Conservation (phyloP, 2,797 vertebrate genomes). For the Spea hammondii region DNA sequence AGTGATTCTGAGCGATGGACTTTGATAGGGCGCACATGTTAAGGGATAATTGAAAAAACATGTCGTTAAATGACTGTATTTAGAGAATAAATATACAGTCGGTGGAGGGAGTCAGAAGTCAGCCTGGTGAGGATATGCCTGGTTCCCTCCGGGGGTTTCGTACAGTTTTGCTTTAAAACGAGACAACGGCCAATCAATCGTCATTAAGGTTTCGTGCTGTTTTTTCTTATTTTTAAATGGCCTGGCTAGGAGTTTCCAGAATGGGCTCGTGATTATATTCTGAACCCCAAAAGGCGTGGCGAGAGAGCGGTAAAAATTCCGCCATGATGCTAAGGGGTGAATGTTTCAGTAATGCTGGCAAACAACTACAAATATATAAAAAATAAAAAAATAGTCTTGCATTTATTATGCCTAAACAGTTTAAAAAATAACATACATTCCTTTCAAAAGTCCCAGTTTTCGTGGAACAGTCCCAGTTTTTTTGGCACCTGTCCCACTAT, state of each 20-base stretch:
- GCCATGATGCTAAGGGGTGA: too few species aligned
- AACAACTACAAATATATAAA: too few species aligned
- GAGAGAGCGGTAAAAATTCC: too few species aligned
- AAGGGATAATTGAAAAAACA: conserved; percentile 75
- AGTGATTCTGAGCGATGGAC: conserved; percentile 72
- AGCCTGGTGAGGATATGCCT: conserved; percentile 69
- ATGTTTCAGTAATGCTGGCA: too few species aligned
- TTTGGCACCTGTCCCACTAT: too few species aligned
- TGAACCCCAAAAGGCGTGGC: too few species aligned
- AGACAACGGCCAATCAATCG: conserved; percentile 75
- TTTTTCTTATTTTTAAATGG: conserved; percentile 65
- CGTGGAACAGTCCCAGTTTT: too few species aligned
- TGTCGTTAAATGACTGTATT: conserved; percentile 68
- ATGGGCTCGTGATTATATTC: conserved; percentile 51
- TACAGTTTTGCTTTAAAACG: conserved; percentile 66
- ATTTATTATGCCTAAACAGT: too few species aligned
- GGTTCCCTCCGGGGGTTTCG: conserved; percentile 70
- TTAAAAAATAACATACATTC: too few species aligned
- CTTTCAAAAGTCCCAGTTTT: too few species aligned
- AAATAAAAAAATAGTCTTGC: too few species aligned
- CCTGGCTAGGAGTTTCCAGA: conserved; percentile 57
- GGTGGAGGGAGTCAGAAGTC: conserved; percentile 72
- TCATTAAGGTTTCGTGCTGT: conserved; percentile 70
- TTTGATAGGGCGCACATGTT: conserved; percentile 71
- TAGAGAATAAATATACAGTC: conserved; percentile 77